phyloP scores from a whole-genome alignment of 2,888 invertebrate genomes.

The Sesia apiformis region DNA sequence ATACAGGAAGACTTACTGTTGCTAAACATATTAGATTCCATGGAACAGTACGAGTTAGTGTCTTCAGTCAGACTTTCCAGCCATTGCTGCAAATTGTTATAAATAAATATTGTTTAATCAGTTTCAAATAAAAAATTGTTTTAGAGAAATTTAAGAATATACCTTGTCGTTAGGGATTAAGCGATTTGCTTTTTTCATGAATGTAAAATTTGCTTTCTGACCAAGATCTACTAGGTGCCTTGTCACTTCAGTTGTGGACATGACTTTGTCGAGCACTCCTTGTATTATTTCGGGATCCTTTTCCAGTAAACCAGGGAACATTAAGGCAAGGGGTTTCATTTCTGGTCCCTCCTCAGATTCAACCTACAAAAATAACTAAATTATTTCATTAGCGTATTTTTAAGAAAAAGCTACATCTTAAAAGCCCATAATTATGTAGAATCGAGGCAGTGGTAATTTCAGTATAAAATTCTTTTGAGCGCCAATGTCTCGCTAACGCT shows the following conservation, averaged over 20 bases:
- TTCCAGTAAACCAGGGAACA: conserved; percentile 53
- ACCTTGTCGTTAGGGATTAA: conserved; percentile 53
- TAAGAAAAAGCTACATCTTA: too few relatives aligned
- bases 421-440: neutral
- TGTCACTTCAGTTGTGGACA: conserved; percentile 63
- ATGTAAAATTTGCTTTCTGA: conserved; percentile 55
- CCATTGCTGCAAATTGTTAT: conserved; percentile 37
- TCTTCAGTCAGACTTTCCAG: conserved; percentile 48
- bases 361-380: conserved; percentile 24
- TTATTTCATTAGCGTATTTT: neutral
- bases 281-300: conserved; percentile 48
- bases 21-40: conserved; percentile 15
- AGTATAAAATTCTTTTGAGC: too few relatives aligned
- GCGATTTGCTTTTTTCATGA: conserved; percentile 55
- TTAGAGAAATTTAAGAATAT: too few relatives aligned
- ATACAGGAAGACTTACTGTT: conserved; percentile 11
- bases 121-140: too few relatives aligned
- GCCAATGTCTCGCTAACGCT: too few relatives aligned
- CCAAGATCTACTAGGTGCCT: conserved; percentile 51
- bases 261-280: conserved; percentile 45
- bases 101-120: neutral
- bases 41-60: conserved; percentile 35
- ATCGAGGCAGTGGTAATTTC: neutral
- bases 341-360: conserved; percentile 48
- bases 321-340: conserved; percentile 48